phyloP scores from a whole-genome alignment of 2,113 vertebrate genomes.

The Thunnus thynnus region DNA sequence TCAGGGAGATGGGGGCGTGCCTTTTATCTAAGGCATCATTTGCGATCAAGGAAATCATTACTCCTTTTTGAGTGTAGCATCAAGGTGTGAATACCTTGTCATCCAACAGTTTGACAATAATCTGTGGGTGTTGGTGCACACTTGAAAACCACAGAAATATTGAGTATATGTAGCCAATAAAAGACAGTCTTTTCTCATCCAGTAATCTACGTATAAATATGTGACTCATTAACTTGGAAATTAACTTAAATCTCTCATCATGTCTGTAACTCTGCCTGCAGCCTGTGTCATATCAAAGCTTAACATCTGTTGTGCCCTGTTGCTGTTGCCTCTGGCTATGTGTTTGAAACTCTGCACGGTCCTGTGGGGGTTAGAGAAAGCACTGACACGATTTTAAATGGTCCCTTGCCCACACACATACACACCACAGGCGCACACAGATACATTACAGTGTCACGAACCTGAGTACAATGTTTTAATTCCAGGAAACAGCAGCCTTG shows the following conservation, averaged over 20 bases:
- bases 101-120: no score
- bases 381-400: constrained; percentile 45
- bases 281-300: neutral
- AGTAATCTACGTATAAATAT: neutral
- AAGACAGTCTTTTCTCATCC: neutral
- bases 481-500: neutral
- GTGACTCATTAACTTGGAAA: constrained; percentile 4
- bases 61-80: no score
- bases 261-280: neutral
- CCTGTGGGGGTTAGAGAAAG: constrained; percentile 22
- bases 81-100: no score
- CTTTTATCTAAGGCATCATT: no score
- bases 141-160: neutral
- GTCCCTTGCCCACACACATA: neutral
- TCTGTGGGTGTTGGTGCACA: no score
- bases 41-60: no score
- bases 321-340: constrained; percentile 15
- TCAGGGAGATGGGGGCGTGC: no score
- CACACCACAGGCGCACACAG: neutral
- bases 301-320: constrained; percentile 30
- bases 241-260: neutral
- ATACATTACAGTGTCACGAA: neutral
- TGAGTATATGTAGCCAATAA: neutral
- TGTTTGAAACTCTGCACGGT: constrained; percentile 28
- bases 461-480: neutral